phyloP scores from a whole-genome alignment of 1,140 invertebrate genomes.

The Meteorus sp. region DNA sequence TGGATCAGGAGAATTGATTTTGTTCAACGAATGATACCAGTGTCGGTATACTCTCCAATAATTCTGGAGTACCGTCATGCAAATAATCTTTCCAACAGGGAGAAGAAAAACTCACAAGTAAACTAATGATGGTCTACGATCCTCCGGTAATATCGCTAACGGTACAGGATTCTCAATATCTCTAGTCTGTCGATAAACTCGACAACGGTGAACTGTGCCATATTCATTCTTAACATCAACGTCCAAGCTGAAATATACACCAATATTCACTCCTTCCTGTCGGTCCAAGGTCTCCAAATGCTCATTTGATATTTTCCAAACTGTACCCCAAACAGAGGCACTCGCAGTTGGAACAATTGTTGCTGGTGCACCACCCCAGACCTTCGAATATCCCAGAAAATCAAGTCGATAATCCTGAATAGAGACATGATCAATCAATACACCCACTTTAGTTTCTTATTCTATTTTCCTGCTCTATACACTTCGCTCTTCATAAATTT shows the following conservation, averaged over 20 bases:
- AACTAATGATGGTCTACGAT: conserved; percentile 69
- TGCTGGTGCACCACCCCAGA: conserved; percentile 75
- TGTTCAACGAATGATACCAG: no score
- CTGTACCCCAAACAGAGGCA: conserved; percentile 71
- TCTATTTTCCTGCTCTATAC: no score
- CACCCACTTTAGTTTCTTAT: no score
- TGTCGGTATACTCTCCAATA: no score
- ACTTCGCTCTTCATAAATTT: no score
- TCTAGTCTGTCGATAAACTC: conserved; percentile 67
- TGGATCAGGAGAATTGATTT: no score
- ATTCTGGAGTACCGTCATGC: no score
- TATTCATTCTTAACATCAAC: conserved; percentile 62
- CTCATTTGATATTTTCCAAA: conserved; percentile 73
- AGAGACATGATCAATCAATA: no score
- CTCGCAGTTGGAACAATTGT: conserved; percentile 68
- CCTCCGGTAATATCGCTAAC: conserved; percentile 55
- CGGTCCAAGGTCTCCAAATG: conserved; percentile 69
- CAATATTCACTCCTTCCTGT: conserved; percentile 74
- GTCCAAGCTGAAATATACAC: conserved; percentile 68
- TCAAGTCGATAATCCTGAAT: conserved; percentile 71
- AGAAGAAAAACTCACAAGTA: conserved; percentile 60
- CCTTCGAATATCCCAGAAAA: conserved; percentile 68
- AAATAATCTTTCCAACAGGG: neutral
- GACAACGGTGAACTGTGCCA: conserved; percentile 62
- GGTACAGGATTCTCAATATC: neutral